Percentiles rank a stretch among this genome's conserved stretches.
Conservation (phyloP, 2,113 vertebrate genomes). For the Chauna torquata region DNA sequence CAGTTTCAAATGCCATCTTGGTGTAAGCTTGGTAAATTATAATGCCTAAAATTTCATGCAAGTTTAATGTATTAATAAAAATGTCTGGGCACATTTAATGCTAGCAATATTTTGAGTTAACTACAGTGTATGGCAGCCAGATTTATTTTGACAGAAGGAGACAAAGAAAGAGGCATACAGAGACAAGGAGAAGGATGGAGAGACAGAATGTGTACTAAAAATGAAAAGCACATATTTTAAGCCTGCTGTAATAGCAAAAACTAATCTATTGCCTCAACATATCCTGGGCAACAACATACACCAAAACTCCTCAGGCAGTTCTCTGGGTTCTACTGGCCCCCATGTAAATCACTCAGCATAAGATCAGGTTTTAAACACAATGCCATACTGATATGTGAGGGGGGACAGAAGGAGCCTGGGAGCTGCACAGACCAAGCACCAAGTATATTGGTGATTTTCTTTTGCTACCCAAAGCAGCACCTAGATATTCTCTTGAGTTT, state of each 20-base stretch:
- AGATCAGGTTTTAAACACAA: neutral
- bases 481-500: neutral
- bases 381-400: neutral
- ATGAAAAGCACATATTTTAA: neutral
- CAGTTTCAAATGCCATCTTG: conserved; percentile 60
- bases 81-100: conserved; percentile 65
- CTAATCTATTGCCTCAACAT: neutral
- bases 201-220: neutral
- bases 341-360: neutral
- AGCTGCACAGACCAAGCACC: neutral
- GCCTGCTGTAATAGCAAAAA: neutral
- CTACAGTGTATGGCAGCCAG: conserved; percentile 45
- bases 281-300: neutral
- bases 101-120: conserved; percentile 70
- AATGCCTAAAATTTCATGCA: conserved; percentile 57
- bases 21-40: conserved; percentile 67
- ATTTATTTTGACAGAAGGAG: conserved; percentile 65
- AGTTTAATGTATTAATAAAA: conserved; percentile 74
- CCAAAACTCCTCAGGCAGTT: neutral
- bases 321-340: neutral
- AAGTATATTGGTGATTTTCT: neutral
- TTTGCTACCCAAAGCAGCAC: neutral
- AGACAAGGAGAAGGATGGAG: neutral
- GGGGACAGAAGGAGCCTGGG: neutral
- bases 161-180: conserved; percentile 4